Evolutionary conservation across 2,113 vertebrate species (phyloP).

Genomic region (Polypterus bichir): DNA sequence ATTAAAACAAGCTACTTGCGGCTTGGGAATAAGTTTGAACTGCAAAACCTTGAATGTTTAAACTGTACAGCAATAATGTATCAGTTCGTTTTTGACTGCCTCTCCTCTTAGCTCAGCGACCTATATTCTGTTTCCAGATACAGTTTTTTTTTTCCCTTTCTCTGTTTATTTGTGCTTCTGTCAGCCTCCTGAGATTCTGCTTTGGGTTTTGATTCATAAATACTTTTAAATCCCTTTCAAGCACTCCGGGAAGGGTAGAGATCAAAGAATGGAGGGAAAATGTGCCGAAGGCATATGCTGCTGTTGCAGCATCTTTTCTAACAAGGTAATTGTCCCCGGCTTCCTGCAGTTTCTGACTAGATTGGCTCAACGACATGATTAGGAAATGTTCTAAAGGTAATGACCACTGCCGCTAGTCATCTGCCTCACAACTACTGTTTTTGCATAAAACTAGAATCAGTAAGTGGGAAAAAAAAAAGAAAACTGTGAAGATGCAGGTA

Average conservation of each 20-base stretch:
- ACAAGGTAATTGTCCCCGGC: not conserved
- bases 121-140: not conserved
- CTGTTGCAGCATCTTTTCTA: not conserved
- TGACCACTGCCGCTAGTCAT: not conserved
- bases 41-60: too few relatives aligned
- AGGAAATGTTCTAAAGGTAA: not conserved
- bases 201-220: slow-evolving; percentile 5
- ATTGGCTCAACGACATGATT: not conserved
- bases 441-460: too few relatives aligned
- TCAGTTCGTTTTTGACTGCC: not conserved
- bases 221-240: slow-evolving; percentile 10
- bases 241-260: slow-evolving; percentile 1
- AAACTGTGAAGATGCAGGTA: too few relatives aligned
- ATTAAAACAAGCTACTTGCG: too few relatives aligned
- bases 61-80: too few relatives aligned
- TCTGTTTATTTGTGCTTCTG: slow-evolving; percentile 5
- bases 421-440: too few relatives aligned
- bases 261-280: slow-evolving; percentile 4
- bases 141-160: not conserved
- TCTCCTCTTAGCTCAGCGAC: not conserved
- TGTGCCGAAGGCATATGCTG: not conserved
- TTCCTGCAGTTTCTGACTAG: not conserved
- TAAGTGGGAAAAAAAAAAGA: too few relatives aligned
- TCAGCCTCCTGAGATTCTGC: not conserved
- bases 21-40: too few relatives aligned